phyloP scores from a whole-genome alignment of 2,797 vertebrate genomes.

The Falco concolor region DNA sequence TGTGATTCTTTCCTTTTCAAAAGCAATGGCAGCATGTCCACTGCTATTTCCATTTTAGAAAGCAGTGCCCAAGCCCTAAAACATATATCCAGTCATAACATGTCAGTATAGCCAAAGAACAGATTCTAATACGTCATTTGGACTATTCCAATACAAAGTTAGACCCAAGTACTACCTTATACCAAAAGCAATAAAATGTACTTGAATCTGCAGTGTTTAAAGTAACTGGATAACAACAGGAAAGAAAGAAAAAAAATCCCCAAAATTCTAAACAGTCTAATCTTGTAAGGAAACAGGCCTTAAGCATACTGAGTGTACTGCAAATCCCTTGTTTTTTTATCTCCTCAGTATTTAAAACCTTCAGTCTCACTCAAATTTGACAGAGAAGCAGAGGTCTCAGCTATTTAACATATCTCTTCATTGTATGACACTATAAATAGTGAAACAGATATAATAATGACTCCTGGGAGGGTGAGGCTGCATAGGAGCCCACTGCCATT shows the following conservation, averaged over 20 bases:
- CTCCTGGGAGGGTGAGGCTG: not conserved
- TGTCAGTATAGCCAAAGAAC: not conserved
- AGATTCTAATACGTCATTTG: not conserved
- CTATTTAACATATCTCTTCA: not conserved
- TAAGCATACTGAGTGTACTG: not conserved
- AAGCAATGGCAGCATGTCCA: not conserved
- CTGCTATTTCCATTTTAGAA: not conserved
- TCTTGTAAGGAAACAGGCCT: not conserved
- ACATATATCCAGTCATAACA: not conserved
- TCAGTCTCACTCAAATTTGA: not conserved
- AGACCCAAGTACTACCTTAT: not conserved
- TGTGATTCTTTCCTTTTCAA: not conserved
- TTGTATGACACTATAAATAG: not conserved
- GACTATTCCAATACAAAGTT: not conserved
- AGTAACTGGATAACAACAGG: not conserved
- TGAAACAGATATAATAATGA: not conserved
- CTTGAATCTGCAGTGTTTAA: not conserved
- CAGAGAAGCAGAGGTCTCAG: not conserved
- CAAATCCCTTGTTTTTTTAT: not conserved
- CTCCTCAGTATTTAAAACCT: not conserved
- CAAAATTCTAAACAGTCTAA: not conserved
- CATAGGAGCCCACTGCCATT: not conserved
- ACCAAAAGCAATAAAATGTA: not conserved
- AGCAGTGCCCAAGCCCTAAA: not conserved
- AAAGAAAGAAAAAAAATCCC: not conserved